Evolutionary conservation across 2,888 invertebrate genomes (phyloP).

Genomic region (Eurytoma adleriae): DNA sequence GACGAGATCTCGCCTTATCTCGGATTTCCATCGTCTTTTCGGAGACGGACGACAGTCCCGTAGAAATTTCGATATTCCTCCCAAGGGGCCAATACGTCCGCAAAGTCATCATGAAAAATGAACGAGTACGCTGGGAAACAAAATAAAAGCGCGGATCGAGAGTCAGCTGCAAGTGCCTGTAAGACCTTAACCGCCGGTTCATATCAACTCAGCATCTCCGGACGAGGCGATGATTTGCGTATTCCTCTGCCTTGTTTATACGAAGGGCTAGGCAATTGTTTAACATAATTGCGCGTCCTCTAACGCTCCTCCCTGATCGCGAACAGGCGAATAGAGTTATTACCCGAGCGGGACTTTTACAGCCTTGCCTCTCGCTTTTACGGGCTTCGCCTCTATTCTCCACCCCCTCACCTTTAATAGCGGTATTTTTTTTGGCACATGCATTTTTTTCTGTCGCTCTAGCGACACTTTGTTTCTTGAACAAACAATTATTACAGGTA

Average conservation of each 20-base stretch:
- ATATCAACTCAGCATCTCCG: not conserved
- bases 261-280: slow-evolving; percentile 71
- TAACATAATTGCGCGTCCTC: slow-evolving; percentile 72
- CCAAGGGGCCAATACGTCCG: not conserved
- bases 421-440: slow-evolving; percentile 3
- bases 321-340: slow-evolving; percentile 71
- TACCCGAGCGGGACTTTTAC: slow-evolving; percentile 72
- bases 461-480: too few species aligned
- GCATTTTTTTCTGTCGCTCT: slow-evolving; percentile 1
- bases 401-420: not conserved
- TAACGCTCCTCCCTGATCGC: not conserved
- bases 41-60: not conserved
- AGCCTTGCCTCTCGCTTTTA: slow-evolving; percentile 58
- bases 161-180: not conserved
- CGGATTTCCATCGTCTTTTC: not conserved
- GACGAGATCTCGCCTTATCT: not conserved
- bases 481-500: too few species aligned
- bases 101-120: not conserved
- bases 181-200: not conserved
- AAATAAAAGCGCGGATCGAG: too few species aligned
- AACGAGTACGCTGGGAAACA: too few species aligned
- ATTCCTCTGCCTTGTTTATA: slow-evolving; percentile 68
- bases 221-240: slow-evolving; percentile 63
- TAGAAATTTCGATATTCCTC: not conserved
- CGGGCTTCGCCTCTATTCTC: slow-evolving; percentile 4